Evolutionary conservation across 2,888 invertebrate genomes (phyloP).

Genomic region (Pseudococcus jackbeardsleyi): DNA sequence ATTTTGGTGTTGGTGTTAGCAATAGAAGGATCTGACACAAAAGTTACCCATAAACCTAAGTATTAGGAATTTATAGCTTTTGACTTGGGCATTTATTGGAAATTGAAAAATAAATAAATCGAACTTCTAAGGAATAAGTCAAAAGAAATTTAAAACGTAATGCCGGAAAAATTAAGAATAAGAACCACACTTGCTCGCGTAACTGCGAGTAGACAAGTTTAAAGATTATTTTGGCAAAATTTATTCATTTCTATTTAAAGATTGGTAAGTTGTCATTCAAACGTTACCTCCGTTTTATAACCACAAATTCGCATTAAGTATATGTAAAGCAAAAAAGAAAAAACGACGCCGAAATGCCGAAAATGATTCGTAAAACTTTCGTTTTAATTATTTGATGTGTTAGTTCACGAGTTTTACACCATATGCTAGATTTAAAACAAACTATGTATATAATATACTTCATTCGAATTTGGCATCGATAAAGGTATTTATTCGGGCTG

Average conservation of each 20-base stretch:
- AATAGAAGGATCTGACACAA: too few relatives aligned
- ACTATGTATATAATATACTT: too few relatives aligned
- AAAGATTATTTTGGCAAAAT: conserved; percentile 10
- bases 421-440: conserved; percentile 11
- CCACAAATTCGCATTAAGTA: neutral
- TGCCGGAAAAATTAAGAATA: neutral
- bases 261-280: neutral
- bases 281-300: neutral
- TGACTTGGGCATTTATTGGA: too few relatives aligned
- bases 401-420: neutral
- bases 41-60: too few relatives aligned
- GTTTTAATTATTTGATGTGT: neutral
- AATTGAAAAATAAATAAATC: too few relatives aligned
- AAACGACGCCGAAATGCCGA: neutral
- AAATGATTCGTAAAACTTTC: conserved; percentile 3
- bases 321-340: neutral
- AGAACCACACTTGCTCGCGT: neutral
- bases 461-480: neutral
- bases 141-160: neutral
- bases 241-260: neutral
- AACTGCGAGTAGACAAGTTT: neutral
- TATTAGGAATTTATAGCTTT: too few relatives aligned
- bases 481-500: neutral
- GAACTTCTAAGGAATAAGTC: too few relatives aligned
- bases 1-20: too few relatives aligned